Percentiles rank a stretch among this genome's conserved stretches.
These are phyloP conservation scores for Uropetala carovei DNA, from an alignment of 2,888 invertebrate species.

Conservation along the genomic window DNA sequence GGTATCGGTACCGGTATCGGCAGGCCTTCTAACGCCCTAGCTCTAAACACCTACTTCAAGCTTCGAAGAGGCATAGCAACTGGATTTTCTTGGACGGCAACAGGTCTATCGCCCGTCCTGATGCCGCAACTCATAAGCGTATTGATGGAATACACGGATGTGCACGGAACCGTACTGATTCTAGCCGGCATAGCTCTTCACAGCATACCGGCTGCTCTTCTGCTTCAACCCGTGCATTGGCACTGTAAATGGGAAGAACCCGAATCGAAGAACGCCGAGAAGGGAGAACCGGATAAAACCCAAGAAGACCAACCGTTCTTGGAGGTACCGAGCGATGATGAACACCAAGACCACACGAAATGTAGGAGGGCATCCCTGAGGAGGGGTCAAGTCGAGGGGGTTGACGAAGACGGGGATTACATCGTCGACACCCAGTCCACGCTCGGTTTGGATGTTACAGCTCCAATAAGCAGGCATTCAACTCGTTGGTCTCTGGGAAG, in stretches of 20 bases:
- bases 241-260: constrained; percentile 79
- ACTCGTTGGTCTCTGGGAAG: constrained; percentile 44
- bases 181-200: constrained; percentile 83
- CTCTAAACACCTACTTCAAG: constrained; percentile 82
- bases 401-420: neutral
- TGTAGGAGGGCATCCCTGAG: constrained; percentile 28
- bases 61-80: constrained; percentile 80
- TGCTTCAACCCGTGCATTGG: constrained; percentile 85
- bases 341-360: neutral
- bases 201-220: constrained; percentile 81
- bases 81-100: constrained; percentile 81
- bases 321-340: neutral
- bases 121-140: constrained; percentile 81
- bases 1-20: constrained; percentile 80
- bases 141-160: constrained; percentile 80
- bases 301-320: constrained; percentile 10
- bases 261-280: neutral
- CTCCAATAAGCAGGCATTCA: constrained; percentile 32
- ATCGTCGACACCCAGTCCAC: constrained; percentile 28
- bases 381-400: neutral
- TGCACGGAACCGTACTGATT: constrained; percentile 83
- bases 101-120: constrained; percentile 82
- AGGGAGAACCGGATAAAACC: neutral
- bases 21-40: constrained; percentile 80
- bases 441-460: constrained; percentile 13